Percentiles rank a stretch among this genome's conserved stretches.
Conservation (phyloP, 2,113 vertebrate genomes). For the Trichechus manatus region DNA sequence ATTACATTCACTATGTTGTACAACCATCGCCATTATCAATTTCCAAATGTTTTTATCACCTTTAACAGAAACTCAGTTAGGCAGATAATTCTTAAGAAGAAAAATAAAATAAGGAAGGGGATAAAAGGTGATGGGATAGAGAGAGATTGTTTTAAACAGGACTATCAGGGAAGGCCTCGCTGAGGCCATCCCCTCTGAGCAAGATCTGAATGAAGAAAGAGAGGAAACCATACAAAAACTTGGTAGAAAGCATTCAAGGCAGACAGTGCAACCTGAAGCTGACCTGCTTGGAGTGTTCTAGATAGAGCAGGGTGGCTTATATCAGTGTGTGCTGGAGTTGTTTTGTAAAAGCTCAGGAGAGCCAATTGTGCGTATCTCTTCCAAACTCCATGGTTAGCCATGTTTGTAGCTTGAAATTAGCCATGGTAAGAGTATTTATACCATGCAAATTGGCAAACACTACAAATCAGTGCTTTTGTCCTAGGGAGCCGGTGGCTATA, state of each 20-base stretch:
- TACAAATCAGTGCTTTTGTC: background rate
- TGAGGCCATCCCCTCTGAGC: background rate
- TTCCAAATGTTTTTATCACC: background rate
- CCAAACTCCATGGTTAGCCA: background rate
- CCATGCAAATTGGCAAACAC: background rate
- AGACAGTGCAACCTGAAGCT: background rate
- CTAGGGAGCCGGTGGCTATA: background rate
- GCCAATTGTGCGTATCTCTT: background rate
- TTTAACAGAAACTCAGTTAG: background rate
- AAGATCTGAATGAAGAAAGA: background rate
- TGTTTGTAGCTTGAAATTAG: background rate
- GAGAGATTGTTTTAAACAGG: background rate
- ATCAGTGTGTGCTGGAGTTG: background rate
- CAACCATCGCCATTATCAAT: background rate
- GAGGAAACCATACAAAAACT: background rate
- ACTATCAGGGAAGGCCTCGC: background rate
- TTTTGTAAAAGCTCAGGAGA: background rate
- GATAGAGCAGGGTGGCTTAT: background rate
- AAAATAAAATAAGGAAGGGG: background rate
- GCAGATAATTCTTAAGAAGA: background rate
- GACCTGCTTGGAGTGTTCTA: background rate
- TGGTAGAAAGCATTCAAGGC: background rate
- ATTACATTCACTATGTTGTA: too few species aligned
- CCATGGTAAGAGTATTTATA: background rate
- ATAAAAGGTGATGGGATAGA: background rate